Evolutionary conservation across 64 coral and sea anemone genomes (phyloP).

Genomic region (Anthopleura sola): DNA sequence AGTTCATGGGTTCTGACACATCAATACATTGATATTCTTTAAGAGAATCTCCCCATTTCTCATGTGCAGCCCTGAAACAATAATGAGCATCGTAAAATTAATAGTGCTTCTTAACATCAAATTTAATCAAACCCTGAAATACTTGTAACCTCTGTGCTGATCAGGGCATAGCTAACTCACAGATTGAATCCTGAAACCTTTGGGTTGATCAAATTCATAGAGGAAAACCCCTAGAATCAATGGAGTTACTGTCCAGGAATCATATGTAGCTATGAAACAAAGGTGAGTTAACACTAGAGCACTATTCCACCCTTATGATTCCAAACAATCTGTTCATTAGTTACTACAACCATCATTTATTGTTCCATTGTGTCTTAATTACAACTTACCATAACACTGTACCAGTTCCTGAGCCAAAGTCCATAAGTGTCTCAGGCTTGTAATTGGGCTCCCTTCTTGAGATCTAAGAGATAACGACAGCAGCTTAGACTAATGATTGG

Average conservation of each 20-base stretch:
- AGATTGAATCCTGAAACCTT: no score
- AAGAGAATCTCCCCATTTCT: conserved; percentile 71
- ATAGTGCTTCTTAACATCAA: neutral
- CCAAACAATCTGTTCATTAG: no score
- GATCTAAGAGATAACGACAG: conserved; percentile 36
- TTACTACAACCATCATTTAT: no score
- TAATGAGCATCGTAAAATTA: neutral
- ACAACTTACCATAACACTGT: conserved; percentile 69
- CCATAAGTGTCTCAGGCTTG: conserved; percentile 83
- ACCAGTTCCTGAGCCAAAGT: conserved; percentile 92
- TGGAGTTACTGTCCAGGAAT: no score
- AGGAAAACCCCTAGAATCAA: no score
- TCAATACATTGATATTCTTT: conserved; percentile 96
- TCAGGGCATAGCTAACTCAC: no score
- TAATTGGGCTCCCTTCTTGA: conserved; percentile 73
- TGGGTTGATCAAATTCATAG: no score
- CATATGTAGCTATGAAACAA: no score
- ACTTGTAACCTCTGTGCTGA: no score
- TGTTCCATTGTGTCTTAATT: neutral
- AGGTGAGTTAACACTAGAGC: no score
- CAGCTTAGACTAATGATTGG: neutral
- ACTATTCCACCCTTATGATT: no score
- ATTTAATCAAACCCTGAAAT: no score
- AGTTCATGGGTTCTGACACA: conserved; percentile 88
- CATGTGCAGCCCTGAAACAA: conserved; percentile 81